Evolutionary conservation across 2,888 invertebrate genomes (phyloP).

Genomic region (Poecilobothrus nobilitatus): DNA sequence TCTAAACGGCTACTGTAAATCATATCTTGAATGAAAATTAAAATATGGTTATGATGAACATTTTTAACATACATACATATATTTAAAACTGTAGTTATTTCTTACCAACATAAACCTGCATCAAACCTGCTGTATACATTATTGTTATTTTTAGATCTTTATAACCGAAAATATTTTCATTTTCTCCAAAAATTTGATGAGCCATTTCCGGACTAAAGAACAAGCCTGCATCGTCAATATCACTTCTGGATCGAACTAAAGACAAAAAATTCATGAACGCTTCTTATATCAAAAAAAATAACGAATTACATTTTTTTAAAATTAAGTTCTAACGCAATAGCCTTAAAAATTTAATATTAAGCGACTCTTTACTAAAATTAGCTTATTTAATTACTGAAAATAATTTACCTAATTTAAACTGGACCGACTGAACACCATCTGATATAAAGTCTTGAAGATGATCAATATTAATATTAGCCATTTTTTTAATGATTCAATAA

Average conservation of each 20-base stretch:
- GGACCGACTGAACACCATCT: conserved; percentile 38
- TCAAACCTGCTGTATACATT: conserved; percentile 70
- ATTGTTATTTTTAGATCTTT: conserved; percentile 69
- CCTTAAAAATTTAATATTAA: too few species aligned
- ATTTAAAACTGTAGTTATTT: too few species aligned
- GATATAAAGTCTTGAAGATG: conserved; percentile 36
- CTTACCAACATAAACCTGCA: conserved; percentile 66
- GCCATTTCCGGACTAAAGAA: conserved; percentile 78
- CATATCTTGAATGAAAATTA: conserved; percentile 38
- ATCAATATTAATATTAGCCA: not conserved
- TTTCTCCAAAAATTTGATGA: conserved; percentile 87
- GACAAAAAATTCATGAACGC: not conserved
- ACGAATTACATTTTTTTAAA: too few species aligned
- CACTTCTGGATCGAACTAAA: conserved; percentile 53
- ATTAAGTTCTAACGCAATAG: too few species aligned
- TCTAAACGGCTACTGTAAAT: conserved; percentile 59
- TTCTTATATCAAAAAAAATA: too few species aligned
- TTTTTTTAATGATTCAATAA: not conserved
- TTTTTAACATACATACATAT: not conserved
- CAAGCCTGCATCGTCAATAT: conserved; percentile 56
- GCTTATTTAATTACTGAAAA: too few species aligned
- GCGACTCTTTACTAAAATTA: too few species aligned
- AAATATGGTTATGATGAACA: not conserved
- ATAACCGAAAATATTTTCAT: conserved; percentile 91
- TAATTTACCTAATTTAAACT: conserved; percentile 40